Percentiles rank a stretch among this genome's conserved stretches.
phyloP scores from a whole-genome alignment of 2,888 invertebrate species.

The Ornithoptera alexandrae region DNA sequence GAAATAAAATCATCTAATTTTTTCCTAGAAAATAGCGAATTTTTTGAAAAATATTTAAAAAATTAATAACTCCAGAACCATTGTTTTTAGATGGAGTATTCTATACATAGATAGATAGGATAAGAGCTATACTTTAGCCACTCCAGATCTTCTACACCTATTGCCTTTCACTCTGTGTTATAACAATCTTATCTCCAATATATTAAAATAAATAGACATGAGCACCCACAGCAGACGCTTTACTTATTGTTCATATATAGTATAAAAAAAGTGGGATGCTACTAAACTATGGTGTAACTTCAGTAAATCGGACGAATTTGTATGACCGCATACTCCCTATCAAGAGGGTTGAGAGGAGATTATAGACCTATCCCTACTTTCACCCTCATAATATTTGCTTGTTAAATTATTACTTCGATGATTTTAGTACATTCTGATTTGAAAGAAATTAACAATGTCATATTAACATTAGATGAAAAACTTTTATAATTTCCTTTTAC shows the following conservation, averaged over 20 bases:
- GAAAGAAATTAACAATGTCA: constrained; percentile 2
- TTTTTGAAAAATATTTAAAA: no score
- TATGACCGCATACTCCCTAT: constrained; percentile 48
- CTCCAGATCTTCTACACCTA: neutral
- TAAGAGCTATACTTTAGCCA: no score
- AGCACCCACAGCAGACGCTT: constrained; percentile 1
- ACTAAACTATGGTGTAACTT: constrained; percentile 48
- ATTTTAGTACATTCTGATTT: constrained; percentile 23
- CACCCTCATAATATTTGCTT: constrained; percentile 46
- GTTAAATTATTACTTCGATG: constrained; percentile 36
- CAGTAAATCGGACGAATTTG: constrained; percentile 47
- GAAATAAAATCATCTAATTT: no score
- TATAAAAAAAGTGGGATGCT: constrained; percentile 47
- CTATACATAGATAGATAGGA: no score
- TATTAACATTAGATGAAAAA: neutral
- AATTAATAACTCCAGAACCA: no score
- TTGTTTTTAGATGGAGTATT: no score
- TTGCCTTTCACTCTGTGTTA: neutral
- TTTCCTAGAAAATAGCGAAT: no score
- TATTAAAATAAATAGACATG: neutral
- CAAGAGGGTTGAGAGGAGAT: constrained; percentile 47
- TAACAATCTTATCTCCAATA: neutral
- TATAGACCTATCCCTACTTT: constrained; percentile 50
- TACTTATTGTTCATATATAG: constrained; percentile 4
- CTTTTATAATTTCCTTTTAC: neutral